Evolutionary conservation across 2,797 vertebrate genomes (phyloP), one percentile per base, ranked within the genome.

Genomic region (Neosilurus mollespiculum): DNA sequence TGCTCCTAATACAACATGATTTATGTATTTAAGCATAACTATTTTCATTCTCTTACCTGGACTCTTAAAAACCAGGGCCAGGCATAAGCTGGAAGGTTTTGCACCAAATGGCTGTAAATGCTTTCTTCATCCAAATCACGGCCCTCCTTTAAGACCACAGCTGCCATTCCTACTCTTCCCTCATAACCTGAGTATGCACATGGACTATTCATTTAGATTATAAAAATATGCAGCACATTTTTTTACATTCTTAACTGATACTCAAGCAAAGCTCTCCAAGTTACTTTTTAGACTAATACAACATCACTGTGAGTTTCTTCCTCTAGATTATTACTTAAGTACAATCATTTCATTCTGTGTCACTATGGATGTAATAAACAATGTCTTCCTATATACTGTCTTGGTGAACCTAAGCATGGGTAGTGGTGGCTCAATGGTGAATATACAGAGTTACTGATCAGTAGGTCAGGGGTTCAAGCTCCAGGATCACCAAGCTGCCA

Each of bases 81-180:
- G 4, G 96, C 94, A 0, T 96, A 97, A 0, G 93, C 81, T 0
- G 97, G 96, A 16, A 98, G 92, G 0, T 92, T 89, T 84, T 92
- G 88, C 0, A 90, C 85, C 54, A 96, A 81, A 18, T 96, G 94
- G 9, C 2, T 7, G 75, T 93, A 94, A 10, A 97, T 90, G 3
- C 82, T 83, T 4, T 22, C 26, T 0, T 95, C 94, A 2, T 96
- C 92, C 78, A 97, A 84, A 0, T 80, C 34, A 14, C 87, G 80
- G 0, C 90, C 93, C 0, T 90, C 88, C 0, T 93, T 94, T 34
- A 97, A 86, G 9, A 96, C 96, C 9, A 97, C 15, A 0, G 96
- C 95, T 0, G 95, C 96, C 96, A 98, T 98, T 0, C 97, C 96
- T 0, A 92, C 94, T 2, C 94, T 91, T 8, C 96, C 96, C 86